Evolutionary conservation across 2,797 vertebrate species (phyloP).

Genomic region (Falco rusticolus): DNA sequence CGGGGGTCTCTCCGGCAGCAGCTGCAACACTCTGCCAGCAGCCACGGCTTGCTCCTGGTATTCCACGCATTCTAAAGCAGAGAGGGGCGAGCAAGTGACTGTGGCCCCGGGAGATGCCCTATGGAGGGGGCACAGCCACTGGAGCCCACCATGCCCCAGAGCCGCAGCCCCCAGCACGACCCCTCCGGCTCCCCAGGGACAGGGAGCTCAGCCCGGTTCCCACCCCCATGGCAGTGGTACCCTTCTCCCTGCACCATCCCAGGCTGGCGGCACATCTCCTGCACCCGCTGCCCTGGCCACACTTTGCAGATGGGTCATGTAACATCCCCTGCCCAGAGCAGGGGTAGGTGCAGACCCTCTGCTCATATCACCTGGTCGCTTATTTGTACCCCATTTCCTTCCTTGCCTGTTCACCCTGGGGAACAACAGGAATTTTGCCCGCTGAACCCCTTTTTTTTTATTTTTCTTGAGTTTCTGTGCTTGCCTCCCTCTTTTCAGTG

Average conservation of each 20-base stretch:
- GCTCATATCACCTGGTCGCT: accelerated
- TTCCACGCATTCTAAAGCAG: accelerated
- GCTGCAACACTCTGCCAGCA: accelerated
- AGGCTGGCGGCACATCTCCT: no score
- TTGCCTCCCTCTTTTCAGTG: accelerated
- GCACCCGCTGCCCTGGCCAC: background rate
- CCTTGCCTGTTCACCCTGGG: background rate
- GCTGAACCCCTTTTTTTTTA: background rate
- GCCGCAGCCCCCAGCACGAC: accelerated
- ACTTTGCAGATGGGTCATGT: background rate
- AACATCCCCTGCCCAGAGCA: background rate
- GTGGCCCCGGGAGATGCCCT: background rate
- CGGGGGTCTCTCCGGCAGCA: accelerated
- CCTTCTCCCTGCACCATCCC: background rate
- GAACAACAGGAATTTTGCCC: background rate
- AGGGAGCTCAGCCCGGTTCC: background rate
- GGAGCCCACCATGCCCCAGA: background rate
- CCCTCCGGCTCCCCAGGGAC: background rate
- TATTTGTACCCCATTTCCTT: background rate
- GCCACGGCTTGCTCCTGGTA: accelerated
- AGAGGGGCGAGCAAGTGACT: accelerated
- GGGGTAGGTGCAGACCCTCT: background rate
- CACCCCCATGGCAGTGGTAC: background rate
- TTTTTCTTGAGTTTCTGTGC: background rate
- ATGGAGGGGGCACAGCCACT: accelerated